phyloP scores from a whole-genome alignment of 2,888 invertebrate species.

The Petrolisthes manimaculis region DNA sequence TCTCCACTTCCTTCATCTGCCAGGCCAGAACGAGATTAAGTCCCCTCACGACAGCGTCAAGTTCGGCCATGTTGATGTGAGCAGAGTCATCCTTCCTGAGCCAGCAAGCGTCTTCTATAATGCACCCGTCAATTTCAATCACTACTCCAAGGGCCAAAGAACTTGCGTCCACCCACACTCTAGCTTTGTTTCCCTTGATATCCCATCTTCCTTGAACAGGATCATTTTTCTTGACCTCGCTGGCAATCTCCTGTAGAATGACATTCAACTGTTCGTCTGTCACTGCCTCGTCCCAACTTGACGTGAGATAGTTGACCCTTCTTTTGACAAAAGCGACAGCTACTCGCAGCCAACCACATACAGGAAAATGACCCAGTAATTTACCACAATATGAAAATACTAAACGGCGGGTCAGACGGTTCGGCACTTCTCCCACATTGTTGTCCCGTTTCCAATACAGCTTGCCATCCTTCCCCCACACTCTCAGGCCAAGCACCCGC shows the following conservation, averaged over 20 bases:
- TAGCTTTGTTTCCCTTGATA: background rate
- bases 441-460: conserved; percentile 23
- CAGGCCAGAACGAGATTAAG: conserved; percentile 34
- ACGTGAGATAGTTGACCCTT: conserved; percentile 16
- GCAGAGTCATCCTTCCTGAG: conserved; percentile 16
- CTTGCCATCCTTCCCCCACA: conserved; percentile 16
- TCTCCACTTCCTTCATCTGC: conserved; percentile 1
- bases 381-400: conserved; percentile 33
- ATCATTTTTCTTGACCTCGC: conserved; percentile 3
- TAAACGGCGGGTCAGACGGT: conserved; percentile 11
- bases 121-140: conserved; percentile 26
- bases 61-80: conserved; percentile 46
- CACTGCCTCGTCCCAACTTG: conserved; percentile 31
- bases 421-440: conserved; percentile 15
- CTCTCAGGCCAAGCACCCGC: conserved; percentile 39
- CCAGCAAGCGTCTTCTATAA: conserved; percentile 41
- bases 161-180: conserved; percentile 44
- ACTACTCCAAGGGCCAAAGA: conserved; percentile 29
- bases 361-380: conserved; percentile 31
- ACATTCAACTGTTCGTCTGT: background rate
- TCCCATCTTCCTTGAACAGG: conserved; percentile 14
- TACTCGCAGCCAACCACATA: conserved; percentile 39
- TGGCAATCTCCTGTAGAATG: conserved; percentile 6
- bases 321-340: conserved; percentile 23
- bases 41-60: conserved; percentile 43